Conservation (phyloP, 2,888 invertebrate genomes). For the Octodonta nipae region DNA sequence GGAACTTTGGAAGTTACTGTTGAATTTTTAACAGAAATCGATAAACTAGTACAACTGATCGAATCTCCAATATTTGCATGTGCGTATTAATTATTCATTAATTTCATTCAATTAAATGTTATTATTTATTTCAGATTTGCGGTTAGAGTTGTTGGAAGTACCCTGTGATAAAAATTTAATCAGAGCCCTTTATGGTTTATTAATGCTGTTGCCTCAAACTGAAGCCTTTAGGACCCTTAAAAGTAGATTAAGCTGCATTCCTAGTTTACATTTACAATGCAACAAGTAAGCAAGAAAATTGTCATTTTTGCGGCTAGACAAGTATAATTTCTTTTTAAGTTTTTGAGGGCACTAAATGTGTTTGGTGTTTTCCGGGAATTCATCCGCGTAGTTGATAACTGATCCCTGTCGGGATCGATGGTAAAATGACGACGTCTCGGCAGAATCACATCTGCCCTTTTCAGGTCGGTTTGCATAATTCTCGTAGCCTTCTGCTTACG, state of each 20-base stretch:
- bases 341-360: too few relatives aligned
- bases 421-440: too few relatives aligned
- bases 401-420: too few relatives aligned
- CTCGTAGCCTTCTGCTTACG: too few relatives aligned
- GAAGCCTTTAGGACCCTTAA: slow-evolving; percentile 85
- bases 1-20: slow-evolving; percentile 90
- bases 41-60: slow-evolving; percentile 90
- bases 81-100: slow-evolving; percentile 41
- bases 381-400: too few relatives aligned
- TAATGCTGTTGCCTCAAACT: slow-evolving; percentile 95
- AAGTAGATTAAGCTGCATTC: slow-evolving; percentile 68
- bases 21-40: slow-evolving; percentile 89
- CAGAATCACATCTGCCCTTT: too few relatives aligned
- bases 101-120: not conserved
- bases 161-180: slow-evolving; percentile 66
- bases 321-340: too few relatives aligned
- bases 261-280: slow-evolving; percentile 46
- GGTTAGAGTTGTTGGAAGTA: slow-evolving; percentile 77
- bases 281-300: slow-evolving; percentile 32
- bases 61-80: slow-evolving; percentile 99
- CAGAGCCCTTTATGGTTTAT: slow-evolving; percentile 80
- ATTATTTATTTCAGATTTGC: slow-evolving; percentile 53
- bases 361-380: too few relatives aligned
- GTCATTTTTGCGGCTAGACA: not conserved
- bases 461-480: too few relatives aligned